A percentile compares a stretch with the other conserved stretches of the same genome.
phyloP scores from a whole-genome alignment of 2,888 invertebrate genomes.

The Apantesis nais region DNA sequence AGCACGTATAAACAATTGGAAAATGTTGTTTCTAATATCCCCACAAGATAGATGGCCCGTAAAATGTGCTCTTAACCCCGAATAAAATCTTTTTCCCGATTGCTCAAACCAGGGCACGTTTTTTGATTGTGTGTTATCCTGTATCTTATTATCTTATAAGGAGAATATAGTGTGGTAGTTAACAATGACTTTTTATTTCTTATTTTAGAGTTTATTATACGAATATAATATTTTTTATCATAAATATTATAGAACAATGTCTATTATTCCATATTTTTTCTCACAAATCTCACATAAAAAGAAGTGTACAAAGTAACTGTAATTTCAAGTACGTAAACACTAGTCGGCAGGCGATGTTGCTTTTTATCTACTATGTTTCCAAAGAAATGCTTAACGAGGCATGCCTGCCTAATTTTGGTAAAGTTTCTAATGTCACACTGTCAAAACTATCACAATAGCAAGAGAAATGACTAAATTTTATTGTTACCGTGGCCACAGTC shows the following conservation, averaged over 20 bases:
- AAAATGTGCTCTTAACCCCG: conserved; percentile 59
- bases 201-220: not conserved
- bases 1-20: conserved; percentile 82
- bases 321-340: not conserved
- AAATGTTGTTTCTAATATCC: conserved; percentile 80
- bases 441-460: conserved; percentile 34
- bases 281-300: not conserved
- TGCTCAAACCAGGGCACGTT: conserved; percentile 7
- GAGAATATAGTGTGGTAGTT: not conserved
- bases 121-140: conserved; percentile 41
- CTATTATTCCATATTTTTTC: not conserved
- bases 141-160: conserved; percentile 22
- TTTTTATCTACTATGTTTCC: not conserved
- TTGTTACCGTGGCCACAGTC: conserved; percentile 25
- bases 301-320: not conserved
- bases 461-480: conserved; percentile 22
- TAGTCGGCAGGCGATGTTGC: not conserved
- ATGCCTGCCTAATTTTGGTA: conserved; percentile 18
- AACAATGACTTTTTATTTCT: not conserved
- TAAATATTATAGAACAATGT: not conserved
- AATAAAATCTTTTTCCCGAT: conserved; percentile 47
- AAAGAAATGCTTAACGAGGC: not conserved
- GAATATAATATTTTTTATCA: not conserved
- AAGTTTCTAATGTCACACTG: conserved; percentile 35
- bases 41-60: conserved; percentile 74